Evolutionary conservation across 1,140 invertebrate genomes (phyloP).

Genomic region (Mycetomoellerius zeteki): DNA sequence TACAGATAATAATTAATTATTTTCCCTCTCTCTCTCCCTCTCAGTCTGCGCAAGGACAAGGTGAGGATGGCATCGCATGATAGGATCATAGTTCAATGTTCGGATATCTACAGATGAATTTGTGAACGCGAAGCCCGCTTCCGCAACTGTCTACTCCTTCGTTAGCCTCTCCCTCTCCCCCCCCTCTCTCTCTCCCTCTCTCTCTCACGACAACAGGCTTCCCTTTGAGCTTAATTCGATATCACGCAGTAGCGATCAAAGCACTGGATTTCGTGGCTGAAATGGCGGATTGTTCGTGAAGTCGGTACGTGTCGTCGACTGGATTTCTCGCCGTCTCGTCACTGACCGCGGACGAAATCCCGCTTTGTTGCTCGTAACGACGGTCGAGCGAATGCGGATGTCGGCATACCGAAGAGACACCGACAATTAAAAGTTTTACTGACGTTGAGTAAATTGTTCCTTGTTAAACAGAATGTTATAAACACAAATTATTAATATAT

Average conservation of each 20-base stretch:
- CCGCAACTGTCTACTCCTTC: neutral
- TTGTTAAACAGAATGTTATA: neutral
- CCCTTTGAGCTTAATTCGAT: constrained; percentile 69
- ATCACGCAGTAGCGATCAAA: constrained; percentile 71
- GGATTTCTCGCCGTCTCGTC: constrained; percentile 21
- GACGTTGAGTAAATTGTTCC: neutral
- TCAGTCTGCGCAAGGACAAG: neutral
- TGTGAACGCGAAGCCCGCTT: constrained; percentile 38
- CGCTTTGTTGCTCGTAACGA: constrained; percentile 59
- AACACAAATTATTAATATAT: neutral
- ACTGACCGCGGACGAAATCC: constrained; percentile 41
- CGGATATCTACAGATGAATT: constrained; percentile 46
- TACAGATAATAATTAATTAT: constrained; percentile 59
- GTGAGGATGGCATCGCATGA: neutral
- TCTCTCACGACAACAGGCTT: neutral
- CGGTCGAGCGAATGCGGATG: constrained; percentile 17
- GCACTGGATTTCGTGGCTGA: constrained; percentile 29
- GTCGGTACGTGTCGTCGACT: constrained; percentile 54
- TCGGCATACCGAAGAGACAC: constrained; percentile 7
- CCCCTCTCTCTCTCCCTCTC: neutral
- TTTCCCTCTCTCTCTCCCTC: neutral
- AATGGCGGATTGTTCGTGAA: constrained; percentile 70
- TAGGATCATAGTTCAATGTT: constrained; percentile 54
- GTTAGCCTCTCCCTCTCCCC: neutral
- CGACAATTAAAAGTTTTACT: constrained; percentile 61